Percentiles rank a stretch among this genome's conserved stretches.
Conservation (phyloP, 2,797 vertebrate genomes). For the Pseudomugil gertrudae region DNA sequence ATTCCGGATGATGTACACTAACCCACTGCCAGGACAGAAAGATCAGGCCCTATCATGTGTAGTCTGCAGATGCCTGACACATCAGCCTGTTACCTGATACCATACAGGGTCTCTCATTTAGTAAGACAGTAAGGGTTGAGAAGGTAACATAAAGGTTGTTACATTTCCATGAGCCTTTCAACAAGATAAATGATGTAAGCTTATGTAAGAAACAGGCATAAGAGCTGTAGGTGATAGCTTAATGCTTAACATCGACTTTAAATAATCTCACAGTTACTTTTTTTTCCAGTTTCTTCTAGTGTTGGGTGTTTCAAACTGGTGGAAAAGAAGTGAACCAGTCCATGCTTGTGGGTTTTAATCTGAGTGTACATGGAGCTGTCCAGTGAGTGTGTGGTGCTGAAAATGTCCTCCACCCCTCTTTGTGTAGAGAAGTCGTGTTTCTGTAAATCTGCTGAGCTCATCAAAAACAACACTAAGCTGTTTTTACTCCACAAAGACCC, state of each 20-base stretch:
- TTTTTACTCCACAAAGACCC: slow-evolving; percentile 1
- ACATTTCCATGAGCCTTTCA: slow-evolving; percentile 16
- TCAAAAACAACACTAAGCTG: slow-evolving; percentile 12
- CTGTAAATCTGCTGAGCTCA: slow-evolving; percentile 6
- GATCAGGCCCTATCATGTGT: slow-evolving; percentile 51
- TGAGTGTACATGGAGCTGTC: slow-evolving; percentile 69
- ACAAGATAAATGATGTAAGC: background rate
- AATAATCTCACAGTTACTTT: background rate
- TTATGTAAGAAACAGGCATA: slow-evolving; percentile 2
- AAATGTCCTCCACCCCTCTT: slow-evolving; percentile 23
- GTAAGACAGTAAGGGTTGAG: slow-evolving; percentile 13
- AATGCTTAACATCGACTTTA: background rate
- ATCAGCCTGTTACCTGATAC: slow-evolving; percentile 50
- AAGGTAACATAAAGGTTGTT: slow-evolving; percentile 8
- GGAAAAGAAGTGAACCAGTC: slow-evolving; percentile 6
- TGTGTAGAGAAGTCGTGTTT: slow-evolving; percentile 8
- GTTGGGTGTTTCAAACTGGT: background rate
- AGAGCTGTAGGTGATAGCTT: background rate
- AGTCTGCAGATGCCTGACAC: slow-evolving; percentile 34
- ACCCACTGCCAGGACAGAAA: slow-evolving; percentile 46
- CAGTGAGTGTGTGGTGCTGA: slow-evolving; percentile 73
- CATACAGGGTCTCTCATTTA: slow-evolving; percentile 33
- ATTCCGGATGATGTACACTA: slow-evolving; percentile 57
- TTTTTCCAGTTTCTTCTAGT: background rate
- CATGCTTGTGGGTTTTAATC: background rate